Conservation (phyloP, 2,888 invertebrate species). For the Teinopalpus imperialis region DNA sequence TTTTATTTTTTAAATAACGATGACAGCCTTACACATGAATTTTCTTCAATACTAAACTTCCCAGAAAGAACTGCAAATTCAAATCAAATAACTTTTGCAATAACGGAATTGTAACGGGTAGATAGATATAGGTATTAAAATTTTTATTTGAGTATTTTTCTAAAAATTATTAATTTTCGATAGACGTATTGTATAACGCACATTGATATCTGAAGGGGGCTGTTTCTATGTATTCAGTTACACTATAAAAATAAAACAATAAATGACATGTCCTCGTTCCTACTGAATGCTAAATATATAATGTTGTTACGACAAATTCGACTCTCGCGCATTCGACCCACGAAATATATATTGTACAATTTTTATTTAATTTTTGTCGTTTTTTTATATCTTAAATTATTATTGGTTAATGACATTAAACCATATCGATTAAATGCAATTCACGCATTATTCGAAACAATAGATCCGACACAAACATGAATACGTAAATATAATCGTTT, state of each 20-base stretch:
- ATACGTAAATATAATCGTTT: constrained; percentile 5
- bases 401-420: constrained; percentile 36
- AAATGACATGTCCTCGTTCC: background rate
- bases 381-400: constrained; percentile 35
- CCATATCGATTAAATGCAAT: constrained; percentile 34
- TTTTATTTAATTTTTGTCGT: constrained; percentile 38
- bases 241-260: constrained; percentile 2
- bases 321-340: background rate
- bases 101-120: too few species aligned
- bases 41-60: too few species aligned
- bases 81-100: too few species aligned
- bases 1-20: too few species aligned
- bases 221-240: constrained; percentile 14
- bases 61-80: too few species aligned
- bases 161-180: too few species aligned
- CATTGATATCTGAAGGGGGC: constrained; percentile 2
- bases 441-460: constrained; percentile 21
- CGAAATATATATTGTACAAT: constrained; percentile 21
- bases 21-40: too few species aligned
- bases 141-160: too few species aligned
- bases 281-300: background rate
- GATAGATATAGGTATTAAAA: too few species aligned
- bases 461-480: constrained; percentile 21
- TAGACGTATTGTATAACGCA: background rate
- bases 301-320: background rate